phyloP scores from a whole-genome alignment of 2,797 vertebrate genomes.

The Sebastes iracundus region DNA sequence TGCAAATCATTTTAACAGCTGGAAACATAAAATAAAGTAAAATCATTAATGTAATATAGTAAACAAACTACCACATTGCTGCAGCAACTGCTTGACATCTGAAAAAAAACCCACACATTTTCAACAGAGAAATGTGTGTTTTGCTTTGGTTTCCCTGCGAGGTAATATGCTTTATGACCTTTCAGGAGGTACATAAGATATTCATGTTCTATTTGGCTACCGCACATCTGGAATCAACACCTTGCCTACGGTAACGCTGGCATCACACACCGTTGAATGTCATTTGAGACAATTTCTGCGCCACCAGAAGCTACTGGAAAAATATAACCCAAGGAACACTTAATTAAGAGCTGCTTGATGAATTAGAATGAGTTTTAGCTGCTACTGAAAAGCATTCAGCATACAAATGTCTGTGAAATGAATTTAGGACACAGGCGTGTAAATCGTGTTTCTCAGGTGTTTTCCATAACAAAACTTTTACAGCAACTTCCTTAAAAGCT shows the following conservation, averaged over 20 bases:
- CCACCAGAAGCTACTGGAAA: neutral
- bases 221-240: neutral
- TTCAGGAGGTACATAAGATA: neutral
- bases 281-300: neutral
- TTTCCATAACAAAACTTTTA: neutral
- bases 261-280: neutral
- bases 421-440: neutral
- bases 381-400: neutral
- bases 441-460: neutral
- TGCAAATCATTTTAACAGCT: neutral
- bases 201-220: neutral
- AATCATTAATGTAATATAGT: neutral
- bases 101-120: neutral
- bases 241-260: neutral
- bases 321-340: neutral
- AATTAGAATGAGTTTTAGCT: neutral
- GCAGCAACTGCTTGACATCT: neutral
- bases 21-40: neutral
- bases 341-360: neutral
- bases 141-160: neutral
- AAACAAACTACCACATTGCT: neutral
- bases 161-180: neutral
- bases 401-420: neutral
- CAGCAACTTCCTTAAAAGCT: constrained; percentile 2
- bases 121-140: neutral